Evolutionary conservation across 2,797 vertebrate genomes (phyloP), one percentile per base, ranked within the genome.

Genomic region (Arremon aurantiirostris): DNA sequence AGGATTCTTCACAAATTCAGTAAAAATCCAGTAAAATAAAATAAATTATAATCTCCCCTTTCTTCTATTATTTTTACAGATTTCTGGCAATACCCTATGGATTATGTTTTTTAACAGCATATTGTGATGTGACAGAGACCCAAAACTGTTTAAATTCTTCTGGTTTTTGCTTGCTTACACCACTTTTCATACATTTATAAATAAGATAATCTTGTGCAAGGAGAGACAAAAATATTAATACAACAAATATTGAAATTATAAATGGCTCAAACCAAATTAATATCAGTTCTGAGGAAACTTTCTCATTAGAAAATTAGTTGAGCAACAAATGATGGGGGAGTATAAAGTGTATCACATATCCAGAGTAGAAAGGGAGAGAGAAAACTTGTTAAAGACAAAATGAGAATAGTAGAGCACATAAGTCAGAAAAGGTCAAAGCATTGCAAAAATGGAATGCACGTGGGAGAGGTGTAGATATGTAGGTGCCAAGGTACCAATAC

Each of bases 41-140:
- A 23, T 10, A 12, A 66, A 37, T 20, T 3, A 14, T 23, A 41
- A 18, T 3, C 0, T 6, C 0, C 3, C 8, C 2, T 21, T 4
- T 1, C 1, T 60, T 64, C 12, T 76, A 88, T 66, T 1, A 18
- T 44, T 70, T 92, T 50, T 50, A 28, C 27, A 28, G 49, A 18
- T 50, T 50, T 50, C 27, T 50, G 27, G 17, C 4, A 50, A 18
- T 28, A 19, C 0, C 13, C 55, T 83, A 84, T 68, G n/a, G 12
- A 50, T 42, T 4, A 52, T 49, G 2, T 2, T 60, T 86, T 75
- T 91, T 75, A 56, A 46, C 16, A 87, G 3, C 10, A 56, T 7
- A 49, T 82, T 82, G 72, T 76, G 28, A 41, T 63, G 17, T 63
- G 28, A 30, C 28, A 49, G 35, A 52, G 30, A 32, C 21, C 46